Base-by-base conservation (phyloP, 1,140 invertebrate species). In the Solenopsis invicta region DNA sequence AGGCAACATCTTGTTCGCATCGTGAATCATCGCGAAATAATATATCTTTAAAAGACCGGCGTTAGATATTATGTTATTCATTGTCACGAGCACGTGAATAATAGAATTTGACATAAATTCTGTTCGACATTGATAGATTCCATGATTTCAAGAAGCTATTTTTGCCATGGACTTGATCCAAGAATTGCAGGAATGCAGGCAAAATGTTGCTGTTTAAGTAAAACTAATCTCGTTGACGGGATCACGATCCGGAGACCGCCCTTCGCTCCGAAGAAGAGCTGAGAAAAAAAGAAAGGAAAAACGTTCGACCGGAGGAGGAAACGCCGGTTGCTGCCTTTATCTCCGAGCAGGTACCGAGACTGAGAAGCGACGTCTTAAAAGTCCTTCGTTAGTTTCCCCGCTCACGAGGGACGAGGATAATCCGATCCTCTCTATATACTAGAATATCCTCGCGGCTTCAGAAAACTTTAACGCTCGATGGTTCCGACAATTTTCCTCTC, bases 301-400 rank as follows among this genome's bases (percentile, higher is more conserved):
- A 67, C 77, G 86, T 77, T 67, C 86, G 88, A 88, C 87, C 80
- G 29, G 69, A 29, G 29, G 69, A 29, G 52, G 69, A 90, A 89
- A 87, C 78, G 64, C 62, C 37, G 78, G 80, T 82, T 66, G 85
- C 78, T 72, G 85, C 72, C 59, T 90, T 75, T 78, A 87, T 71
- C 80, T 86, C 69, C 52, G 37, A 29, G 37, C 48, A 76, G 72
- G 62, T 64, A 84, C 61, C 85, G 78, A 89, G 77, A 66, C 87
- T 77, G 88, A 88, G 80, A 88, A 88, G 80, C 67, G 88, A 90
- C 80, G 89, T 88, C 86, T 90, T 90, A 90, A 90, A 90, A 90
- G 91, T 92, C 90, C 90, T 92, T 92, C 91, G 90, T 92, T 92
- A 92, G 90, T 92, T 92, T 88, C 87, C 75, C 87, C 67, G 76